These are phyloP conservation scores for Pangasius sanitwongsei DNA, from an alignment of 2,797 vertebrate species.

Conservation along the genomic window DNA sequence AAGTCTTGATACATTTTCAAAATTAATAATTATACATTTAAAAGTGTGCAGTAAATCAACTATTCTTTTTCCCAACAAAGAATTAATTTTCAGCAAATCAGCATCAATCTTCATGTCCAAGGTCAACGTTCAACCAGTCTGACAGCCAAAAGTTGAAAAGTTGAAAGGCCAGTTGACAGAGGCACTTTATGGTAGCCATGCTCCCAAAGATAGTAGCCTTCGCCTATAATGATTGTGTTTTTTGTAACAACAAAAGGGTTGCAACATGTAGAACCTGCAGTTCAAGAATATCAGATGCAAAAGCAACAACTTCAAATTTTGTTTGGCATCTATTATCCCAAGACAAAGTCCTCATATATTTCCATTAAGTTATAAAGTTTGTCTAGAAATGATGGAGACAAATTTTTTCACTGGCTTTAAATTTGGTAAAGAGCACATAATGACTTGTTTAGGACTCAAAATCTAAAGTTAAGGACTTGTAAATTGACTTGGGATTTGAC, in stretches of 20 bases:
- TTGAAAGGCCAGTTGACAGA: background rate
- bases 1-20: background rate
- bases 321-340: background rate
- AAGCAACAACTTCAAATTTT: background rate
- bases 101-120: background rate
- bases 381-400: background rate
- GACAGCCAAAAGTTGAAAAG: background rate
- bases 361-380: background rate
- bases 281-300: background rate
- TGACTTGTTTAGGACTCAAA: background rate
- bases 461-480: background rate
- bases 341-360: background rate
- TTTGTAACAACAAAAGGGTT: background rate
- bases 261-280: background rate
- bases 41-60: background rate
- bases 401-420: background rate
- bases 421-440: background rate
- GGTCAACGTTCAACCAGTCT: background rate
- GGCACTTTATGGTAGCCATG: background rate
- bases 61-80: background rate
- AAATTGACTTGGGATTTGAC: background rate
- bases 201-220: background rate
- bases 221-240: background rate
- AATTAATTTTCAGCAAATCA: background rate
- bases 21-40: too few relatives aligned